Base-by-base conservation (phyloP, 1,140 invertebrate species). In the Laodelphax striatellus region DNA sequence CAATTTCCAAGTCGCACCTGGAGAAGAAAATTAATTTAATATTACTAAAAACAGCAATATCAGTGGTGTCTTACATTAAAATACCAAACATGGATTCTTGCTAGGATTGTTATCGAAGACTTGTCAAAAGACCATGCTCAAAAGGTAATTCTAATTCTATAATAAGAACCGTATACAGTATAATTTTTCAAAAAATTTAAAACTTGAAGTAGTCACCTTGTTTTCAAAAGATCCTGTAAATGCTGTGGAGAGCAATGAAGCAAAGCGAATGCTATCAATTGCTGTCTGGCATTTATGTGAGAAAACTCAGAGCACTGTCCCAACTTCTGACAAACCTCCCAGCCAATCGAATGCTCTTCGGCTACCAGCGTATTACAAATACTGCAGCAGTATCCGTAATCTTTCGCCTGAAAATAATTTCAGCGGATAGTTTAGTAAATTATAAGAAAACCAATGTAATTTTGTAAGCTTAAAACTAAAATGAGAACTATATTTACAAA, bases 291-390 rank as follows among this genome's bases (percentile, higher is more conserved):
- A 14, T 38, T 28, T 14, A 63, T 19, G 21, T 63, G 58, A 10
- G 50, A 13, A 43, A 53, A 65, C 24, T 60, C 64, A 13, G 44
- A 43, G 42, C 62, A 60, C 42, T 63, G 54, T 11, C 55, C 62
- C 19, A 65, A 44, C 44, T 52, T 38, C n/a, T 46, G 38, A 38
- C 43, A 41, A 28, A 62, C 53, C 38, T 58, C 42, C 64, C 64
- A 65, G 24, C 61, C 62, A 5, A 57, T 14, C 1, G 58, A 31
- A n/a, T 63, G 56, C 9, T 42, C 17, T 13, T 52, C 42, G 6
- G 38, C 50, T 13, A 63, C 44, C 24, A 63, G 43, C 10, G 16
- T 38, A 21, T 56, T 17, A 34, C 62, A 63, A 1, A 57, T 57
- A 24, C 58, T 43, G 24, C 22, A 52, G 57, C 62, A 63, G 46